Evolutionary conservation across 2,797 vertebrate genomes (phyloP), one percentile per base, ranked within the genome.

Genomic region (Tapirus indicus): DNA sequence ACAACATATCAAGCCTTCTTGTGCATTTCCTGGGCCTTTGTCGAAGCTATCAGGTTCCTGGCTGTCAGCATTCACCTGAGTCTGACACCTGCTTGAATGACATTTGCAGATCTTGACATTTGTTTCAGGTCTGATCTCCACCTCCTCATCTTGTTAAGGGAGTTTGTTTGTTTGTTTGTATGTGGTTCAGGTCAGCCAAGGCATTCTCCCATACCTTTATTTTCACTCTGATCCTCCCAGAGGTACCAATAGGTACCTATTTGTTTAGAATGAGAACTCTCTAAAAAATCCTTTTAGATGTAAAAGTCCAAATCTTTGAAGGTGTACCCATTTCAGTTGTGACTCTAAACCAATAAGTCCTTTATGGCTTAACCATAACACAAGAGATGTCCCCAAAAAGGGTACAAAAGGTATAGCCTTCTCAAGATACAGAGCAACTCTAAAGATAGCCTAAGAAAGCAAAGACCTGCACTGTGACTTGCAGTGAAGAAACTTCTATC

Each of bases 301-400:
- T 66, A 78, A 35, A 88, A 49, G 27, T 60, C 12, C 32, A 91
- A 29, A 66, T 78, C 27, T 94, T 97, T 20, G 88, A 52, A 91
- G 25, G 7, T 38, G 23, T 49, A 47, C 3, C 12, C 88, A 58
- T 41, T 69, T 54, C 52, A 66, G 11, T 27, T 72, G 29, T 87
- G 80, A 92, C 29, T 68, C 8, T 49, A 71, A 78, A 60, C 14
- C 41, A 82, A 17, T 47, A 64, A 74, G 12, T 3, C 13, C 74
- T 71, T 94, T 62, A 49, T 18, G 29, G 41, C 29, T 89, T 85
- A 80, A 35, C 21, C 38, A 35, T 41, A 23, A 35, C 74, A n/a
- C 18, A 49, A 58, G 66, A 92, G 7, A 8, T 71, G 10, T 38
- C 29, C 23, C 1, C 66, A 23, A 68, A 85, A 10, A 47, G 44